Evolutionary conservation across 2,888 invertebrate species (phyloP).

Genomic region (Nudaria mundana): DNA sequence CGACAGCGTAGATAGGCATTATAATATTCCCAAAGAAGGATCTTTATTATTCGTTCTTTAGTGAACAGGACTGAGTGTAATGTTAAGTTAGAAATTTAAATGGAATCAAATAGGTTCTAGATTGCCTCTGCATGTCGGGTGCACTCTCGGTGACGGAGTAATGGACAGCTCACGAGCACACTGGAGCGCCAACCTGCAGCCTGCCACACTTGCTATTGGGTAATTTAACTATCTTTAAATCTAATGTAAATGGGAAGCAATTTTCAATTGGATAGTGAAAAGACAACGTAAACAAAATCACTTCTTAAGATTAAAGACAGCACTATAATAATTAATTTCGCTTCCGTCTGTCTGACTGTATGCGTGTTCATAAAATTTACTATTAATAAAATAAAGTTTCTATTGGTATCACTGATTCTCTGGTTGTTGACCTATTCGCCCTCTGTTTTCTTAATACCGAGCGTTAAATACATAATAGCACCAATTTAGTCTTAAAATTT

Average conservation of each 20-base stretch:
- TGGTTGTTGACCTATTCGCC: conserved; percentile 60
- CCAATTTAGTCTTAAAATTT: conserved; percentile 75
- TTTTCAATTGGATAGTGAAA: neutral
- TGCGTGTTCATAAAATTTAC: no score
- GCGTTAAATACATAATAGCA: conserved; percentile 72
- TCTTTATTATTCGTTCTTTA: no score
- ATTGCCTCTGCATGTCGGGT: conserved; percentile 50
- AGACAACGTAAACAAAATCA: neutral
- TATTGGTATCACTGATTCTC: no score
- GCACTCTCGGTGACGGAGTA: conserved; percentile 55
- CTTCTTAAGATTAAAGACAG: no score
- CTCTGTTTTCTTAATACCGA: conserved; percentile 65
- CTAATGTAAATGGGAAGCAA: neutral
- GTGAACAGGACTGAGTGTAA: no score
- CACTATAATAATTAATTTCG: no score
- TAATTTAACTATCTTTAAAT: conserved; percentile 1
- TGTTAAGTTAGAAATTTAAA: no score
- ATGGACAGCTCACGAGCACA: conserved; percentile 59
- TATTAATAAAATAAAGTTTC: no score
- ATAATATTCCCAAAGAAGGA: no score
- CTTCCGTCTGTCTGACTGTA: no score
- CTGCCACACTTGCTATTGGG: conserved; percentile 25
- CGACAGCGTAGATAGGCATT: neutral
- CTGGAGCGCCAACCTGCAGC: conserved; percentile 31
- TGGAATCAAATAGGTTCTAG: no score